These are phyloP conservation scores for Stegana nigrithorax DNA, from an alignment of 2,888 invertebrate genomes.

Conservation along the genomic window DNA sequence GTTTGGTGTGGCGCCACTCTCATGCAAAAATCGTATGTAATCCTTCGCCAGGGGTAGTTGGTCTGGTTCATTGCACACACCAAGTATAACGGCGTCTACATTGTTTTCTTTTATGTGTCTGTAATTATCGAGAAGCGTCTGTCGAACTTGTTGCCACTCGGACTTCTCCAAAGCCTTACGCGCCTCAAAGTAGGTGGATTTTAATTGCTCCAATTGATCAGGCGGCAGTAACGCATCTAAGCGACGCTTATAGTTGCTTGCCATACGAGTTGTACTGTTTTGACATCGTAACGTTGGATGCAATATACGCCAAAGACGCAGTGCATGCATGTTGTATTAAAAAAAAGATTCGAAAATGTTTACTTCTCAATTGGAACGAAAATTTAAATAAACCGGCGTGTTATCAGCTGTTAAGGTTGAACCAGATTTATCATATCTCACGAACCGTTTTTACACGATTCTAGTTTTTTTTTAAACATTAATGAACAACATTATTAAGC, in stretches of 20 bases:
- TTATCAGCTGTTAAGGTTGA: too few species aligned
- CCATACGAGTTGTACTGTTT: not conserved
- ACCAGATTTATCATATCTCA: too few species aligned
- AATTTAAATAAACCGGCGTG: too few species aligned
- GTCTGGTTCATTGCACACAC: conserved; percentile 68
- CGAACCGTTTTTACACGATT: too few species aligned
- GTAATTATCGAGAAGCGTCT: conserved; percentile 43
- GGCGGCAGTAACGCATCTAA: conserved; percentile 31
- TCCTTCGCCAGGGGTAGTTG: conserved; percentile 71
- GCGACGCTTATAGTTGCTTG: conserved; percentile 47
- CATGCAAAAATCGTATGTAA: conserved; percentile 72
- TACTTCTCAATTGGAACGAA: too few species aligned
- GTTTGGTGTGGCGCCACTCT: conserved; percentile 70
- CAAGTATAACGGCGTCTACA: conserved; percentile 74
- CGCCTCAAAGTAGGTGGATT: conserved; percentile 37
- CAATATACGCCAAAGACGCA: conserved; percentile 33
- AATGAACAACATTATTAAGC: too few species aligned
- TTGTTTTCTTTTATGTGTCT: conserved; percentile 66
- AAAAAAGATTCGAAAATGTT: not conserved
- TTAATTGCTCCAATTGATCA: conserved; percentile 49
- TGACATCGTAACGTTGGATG: conserved; percentile 21
- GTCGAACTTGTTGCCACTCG: conserved; percentile 56
- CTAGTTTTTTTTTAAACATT: too few species aligned
- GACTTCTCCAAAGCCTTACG: conserved; percentile 31
- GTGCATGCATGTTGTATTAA: conserved; percentile 35